These are phyloP conservation scores for Poeciliopsis paucimaculata DNA, from an alignment of 2,797 vertebrate species.

Conservation along the genomic window DNA sequence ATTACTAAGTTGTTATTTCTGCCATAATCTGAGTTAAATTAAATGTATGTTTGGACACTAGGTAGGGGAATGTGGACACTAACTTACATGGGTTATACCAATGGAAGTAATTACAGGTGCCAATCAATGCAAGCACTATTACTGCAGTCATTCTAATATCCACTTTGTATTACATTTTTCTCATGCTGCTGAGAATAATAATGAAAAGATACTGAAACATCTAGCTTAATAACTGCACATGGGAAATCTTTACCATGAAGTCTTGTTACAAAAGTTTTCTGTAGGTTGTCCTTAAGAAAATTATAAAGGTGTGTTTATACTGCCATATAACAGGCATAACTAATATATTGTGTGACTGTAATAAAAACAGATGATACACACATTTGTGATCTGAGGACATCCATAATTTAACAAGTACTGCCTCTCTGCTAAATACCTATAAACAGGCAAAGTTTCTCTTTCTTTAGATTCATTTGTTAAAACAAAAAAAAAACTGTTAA, in stretches of 20 bases:
- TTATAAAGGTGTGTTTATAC: background rate
- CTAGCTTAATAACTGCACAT: background rate
- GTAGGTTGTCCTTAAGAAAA: background rate
- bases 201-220: background rate
- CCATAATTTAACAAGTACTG: background rate
- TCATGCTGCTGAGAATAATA: background rate
- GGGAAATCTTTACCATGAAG: background rate
- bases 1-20: slow-evolving; percentile 2
- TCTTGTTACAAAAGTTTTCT: background rate
- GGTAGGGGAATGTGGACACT: background rate
- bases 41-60: background rate
- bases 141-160: background rate
- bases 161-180: background rate
- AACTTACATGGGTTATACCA: background rate
- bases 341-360: background rate
- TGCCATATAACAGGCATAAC: background rate
- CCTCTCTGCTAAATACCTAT: background rate
- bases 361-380: background rate
- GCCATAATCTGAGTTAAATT: background rate
- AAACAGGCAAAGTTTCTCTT: background rate
- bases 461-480: background rate
- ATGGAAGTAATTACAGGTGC: no score
- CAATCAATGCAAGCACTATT: background rate
- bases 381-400: background rate
- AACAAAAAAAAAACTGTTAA: background rate